Evolutionary conservation across 2,888 invertebrate genomes (phyloP), one percentile per base, ranked within the genome.

Genomic region (Ophion obscuratus): DNA sequence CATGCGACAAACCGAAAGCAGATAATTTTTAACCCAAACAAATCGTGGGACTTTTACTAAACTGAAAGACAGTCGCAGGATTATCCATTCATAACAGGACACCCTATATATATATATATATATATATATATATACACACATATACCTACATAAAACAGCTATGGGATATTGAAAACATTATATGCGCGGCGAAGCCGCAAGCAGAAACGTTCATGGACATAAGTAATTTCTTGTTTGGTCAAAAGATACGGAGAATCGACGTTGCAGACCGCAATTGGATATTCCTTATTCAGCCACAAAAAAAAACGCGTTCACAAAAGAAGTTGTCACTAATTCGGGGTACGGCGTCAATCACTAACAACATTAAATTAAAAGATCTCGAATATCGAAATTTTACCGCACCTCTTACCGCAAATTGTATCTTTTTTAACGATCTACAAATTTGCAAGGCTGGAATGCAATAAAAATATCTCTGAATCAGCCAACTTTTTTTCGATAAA

Each of bases 221-320:
- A 20, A 61, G 27, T 31, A 64, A 64, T 40, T 70, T 47, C 24
- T 70, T 27, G 10, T 31, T 31, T 64, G 64, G n/a, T 10, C 64
- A 27, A 64, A 64, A 27, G 24, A 57, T 66, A 76, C 20, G 36
- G 20, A 20, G 5, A 47, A 31, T 47, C 10, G 36, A 67, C 57
- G 53, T 36, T 36, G 31, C 31, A 53, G 20, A 20, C 20, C 57
- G 47, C 36, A 47, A 57, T 53, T 67, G 36, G 61, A 61, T 44
- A 24, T 66, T 36, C 36, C 66, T 67, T 53, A 71, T 71, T 53
- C 11, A 47, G 14, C 44, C 6, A 71, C 31, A 27, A 57, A 31
- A 71, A 73, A 11, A 14, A 31, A 57, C 53, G 17, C 53, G 17
- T 53, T 17, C 53, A 27, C 27, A 77, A 53, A 53, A 47, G 64